Percentiles rank a stretch among this genome's conserved stretches.
Conservation (phyloP, 2,888 invertebrate species). For the Drosophila multiciliata region DNA sequence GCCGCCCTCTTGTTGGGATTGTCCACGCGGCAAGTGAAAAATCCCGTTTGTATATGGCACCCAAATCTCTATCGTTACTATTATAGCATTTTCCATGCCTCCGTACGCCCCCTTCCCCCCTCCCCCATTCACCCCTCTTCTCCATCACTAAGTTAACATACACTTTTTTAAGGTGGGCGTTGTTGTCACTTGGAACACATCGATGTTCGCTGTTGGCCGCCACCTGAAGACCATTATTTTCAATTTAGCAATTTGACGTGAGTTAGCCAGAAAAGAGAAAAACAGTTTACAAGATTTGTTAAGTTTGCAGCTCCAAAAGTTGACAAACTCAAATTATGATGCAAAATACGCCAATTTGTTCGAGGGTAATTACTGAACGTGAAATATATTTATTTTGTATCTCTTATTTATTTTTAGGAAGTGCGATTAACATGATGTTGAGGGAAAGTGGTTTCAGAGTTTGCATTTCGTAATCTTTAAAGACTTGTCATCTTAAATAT, state of each 20-base stretch:
- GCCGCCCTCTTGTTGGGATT: constrained; percentile 24
- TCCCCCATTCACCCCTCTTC: neutral
- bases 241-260: constrained; percentile 24
- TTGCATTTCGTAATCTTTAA: constrained; percentile 1
- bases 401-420: constrained; percentile 39
- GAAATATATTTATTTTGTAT: constrained; percentile 19
- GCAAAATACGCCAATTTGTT: constrained; percentile 54
- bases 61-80: constrained; percentile 33
- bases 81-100: constrained; percentile 47
- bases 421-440: constrained; percentile 42
- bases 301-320: constrained; percentile 38
- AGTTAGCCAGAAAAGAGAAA: constrained; percentile 18
- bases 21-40: constrained; percentile 57
- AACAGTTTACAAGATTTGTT: constrained; percentile 12
- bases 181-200: constrained; percentile 36
- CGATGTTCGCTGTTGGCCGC: constrained; percentile 31
- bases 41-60: constrained; percentile 58
- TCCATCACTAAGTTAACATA: neutral
- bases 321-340: constrained; percentile 66
- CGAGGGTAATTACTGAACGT: constrained; percentile 48
- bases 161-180: constrained; percentile 35
- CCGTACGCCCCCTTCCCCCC: neutral
- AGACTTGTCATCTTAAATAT: neutral
- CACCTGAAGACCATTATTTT: constrained; percentile 40
- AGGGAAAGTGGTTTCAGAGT: constrained; percentile 41